Evolutionary conservation across 2,113 vertebrate species (phyloP).

Genomic region (Xenopus tropicalis): DNA sequence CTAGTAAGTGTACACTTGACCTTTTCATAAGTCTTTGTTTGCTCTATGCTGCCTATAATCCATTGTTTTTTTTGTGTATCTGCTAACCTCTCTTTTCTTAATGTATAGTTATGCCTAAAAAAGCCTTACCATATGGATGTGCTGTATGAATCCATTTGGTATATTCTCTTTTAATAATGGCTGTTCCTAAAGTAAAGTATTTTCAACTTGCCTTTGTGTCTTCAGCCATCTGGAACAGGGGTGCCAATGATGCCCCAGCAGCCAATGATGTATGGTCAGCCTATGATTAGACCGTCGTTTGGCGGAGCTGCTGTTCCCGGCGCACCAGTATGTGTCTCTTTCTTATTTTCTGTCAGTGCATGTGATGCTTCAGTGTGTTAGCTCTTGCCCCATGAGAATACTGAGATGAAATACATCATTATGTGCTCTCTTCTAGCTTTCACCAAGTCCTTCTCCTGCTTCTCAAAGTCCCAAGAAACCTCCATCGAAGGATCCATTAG

Average conservation of each 20-base stretch:
- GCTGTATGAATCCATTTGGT: no score
- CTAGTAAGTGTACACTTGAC: slow-evolving; percentile 71
- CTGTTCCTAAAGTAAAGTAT: no score
- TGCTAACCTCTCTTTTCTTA: no score
- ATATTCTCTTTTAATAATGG: no score
- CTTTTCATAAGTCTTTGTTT: no score
- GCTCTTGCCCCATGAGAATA: background rate
- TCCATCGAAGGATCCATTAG: slow-evolving; percentile 96
- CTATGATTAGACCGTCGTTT: slow-evolving; percentile 91
- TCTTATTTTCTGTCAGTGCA: background rate
- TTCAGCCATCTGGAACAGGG: slow-evolving; percentile 77
- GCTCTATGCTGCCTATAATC: no score
- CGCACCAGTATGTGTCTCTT: slow-evolving; percentile 68
- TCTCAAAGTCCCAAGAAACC: slow-evolving; percentile 96
- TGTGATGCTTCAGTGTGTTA: background rate
- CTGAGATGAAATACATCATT: slow-evolving; percentile 45
- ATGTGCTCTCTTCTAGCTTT: slow-evolving; percentile 70
- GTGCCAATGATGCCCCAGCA: slow-evolving; percentile 88
- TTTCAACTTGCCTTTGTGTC: background rate
- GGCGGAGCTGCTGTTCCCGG: slow-evolving; percentile 75
- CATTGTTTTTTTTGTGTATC: no score
- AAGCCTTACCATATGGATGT: no score
- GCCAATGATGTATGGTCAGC: slow-evolving; percentile 90
- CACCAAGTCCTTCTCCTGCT: slow-evolving; percentile 86
- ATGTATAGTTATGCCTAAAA: no score